Percentiles rank a stretch among this genome's conserved stretches.
phyloP scores from a whole-genome alignment of 2,113 vertebrate genomes.

The Athene cunicularia region DNA sequence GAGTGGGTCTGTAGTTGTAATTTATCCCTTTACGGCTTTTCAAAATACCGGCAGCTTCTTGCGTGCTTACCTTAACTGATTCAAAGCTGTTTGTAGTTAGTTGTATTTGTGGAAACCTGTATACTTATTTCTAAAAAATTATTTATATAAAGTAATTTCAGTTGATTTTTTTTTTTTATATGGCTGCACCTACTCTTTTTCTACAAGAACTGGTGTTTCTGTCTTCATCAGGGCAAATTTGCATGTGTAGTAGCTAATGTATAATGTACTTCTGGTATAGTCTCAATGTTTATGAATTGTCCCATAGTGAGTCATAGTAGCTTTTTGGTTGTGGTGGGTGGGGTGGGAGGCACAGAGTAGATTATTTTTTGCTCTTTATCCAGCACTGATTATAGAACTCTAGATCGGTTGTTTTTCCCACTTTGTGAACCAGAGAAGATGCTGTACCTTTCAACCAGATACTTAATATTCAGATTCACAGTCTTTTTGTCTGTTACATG shows the following conservation, averaged over 20 bases:
- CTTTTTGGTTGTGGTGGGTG: neutral
- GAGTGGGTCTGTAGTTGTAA: neutral
- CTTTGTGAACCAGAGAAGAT: neutral
- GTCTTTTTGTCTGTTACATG: neutral
- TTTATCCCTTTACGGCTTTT: neutral
- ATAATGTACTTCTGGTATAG: neutral
- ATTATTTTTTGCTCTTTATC: neutral
- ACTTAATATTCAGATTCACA: neutral
- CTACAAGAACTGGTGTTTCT: neutral
- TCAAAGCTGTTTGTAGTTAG: neutral
- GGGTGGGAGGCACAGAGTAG: neutral
- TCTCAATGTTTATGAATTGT: neutral
- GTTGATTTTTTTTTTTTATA: rapidly evolving
- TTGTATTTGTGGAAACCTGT: neutral
- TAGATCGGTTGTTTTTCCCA: neutral
- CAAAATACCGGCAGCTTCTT: neutral
- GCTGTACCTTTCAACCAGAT: neutral
- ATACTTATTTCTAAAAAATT: neutral
- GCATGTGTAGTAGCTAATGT: neutral
- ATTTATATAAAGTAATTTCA: neutral
- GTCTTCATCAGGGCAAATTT: neutral
- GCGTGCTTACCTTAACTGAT: neutral
- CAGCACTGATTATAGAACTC: neutral
- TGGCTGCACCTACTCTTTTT: neutral
- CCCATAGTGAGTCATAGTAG: neutral